Base-by-base conservation (phyloP, 2,888 invertebrate genomes). In the Agelastica alni region DNA sequence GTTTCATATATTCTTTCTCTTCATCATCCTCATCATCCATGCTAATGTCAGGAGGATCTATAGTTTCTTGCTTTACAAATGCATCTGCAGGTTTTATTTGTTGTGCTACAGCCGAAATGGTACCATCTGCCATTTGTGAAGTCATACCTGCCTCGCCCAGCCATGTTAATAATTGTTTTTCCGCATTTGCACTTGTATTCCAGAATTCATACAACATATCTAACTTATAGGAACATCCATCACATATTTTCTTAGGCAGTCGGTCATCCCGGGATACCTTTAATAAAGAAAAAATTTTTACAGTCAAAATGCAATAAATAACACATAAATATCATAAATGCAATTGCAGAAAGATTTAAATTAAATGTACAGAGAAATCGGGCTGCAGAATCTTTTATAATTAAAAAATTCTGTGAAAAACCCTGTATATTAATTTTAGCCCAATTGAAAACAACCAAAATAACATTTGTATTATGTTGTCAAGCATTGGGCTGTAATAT, bases 171-270 rank as follows among this genome's bases (percentile, higher is more conserved):
- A 78, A 63, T 57, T 76, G 75, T 62, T 84, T 83, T 67, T 87
- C 87, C 30, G 85, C 82, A 74, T 83, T 85, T 6, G 83, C 82
- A 44, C 85, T 82, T 65, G 84, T 84, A 69, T 85, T 87, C 78
- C 86, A 86, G 75, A 88, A 88, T 73, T 86, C 83, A 74, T 87
- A 87, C 66, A 85, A 79, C 73, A 85, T 82, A 69, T 87, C 87
- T 70, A 88, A 81, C 79, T 86, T 87, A 71, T 83, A 84, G 73
- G 84, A 83, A 74, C 88, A 88, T 61, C 81, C 83, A 73, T 86
- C 84, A 72, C 88, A 88, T 66, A 88, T 84, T 73, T 83, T 86
- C 75, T 87, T 85, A 46, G 88, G 87, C 67, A 88, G 78, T 69
- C 80, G 81, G 73, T 88, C 87, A 64, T 85, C 84, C 70, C 80